These are phyloP conservation scores for Hypocryptadius cinnamomeus DNA, from an alignment of 2,113 vertebrate genomes.

Conservation along the genomic window DNA sequence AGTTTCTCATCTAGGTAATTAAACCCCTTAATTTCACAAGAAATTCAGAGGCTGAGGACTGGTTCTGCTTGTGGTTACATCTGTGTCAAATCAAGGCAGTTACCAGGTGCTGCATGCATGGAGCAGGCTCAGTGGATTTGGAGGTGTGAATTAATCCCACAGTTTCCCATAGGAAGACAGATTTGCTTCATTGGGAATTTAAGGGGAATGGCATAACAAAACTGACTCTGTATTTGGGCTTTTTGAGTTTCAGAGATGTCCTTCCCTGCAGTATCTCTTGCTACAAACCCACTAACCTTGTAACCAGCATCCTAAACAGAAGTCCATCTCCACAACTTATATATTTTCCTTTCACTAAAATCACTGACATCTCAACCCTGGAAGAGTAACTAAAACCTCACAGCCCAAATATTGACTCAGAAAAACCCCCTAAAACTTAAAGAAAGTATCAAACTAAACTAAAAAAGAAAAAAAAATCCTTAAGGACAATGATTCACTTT, in stretches of 20 bases:
- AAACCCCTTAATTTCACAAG: not conserved
- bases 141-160: not conserved
- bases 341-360: not conserved
- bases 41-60: not conserved
- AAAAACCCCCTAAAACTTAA: not conserved
- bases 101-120: not conserved
- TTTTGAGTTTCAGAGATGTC: not conserved
- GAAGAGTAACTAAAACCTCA: not conserved
- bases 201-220: not conserved
- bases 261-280: not conserved
- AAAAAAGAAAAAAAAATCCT: not conserved
- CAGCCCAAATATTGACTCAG: not conserved
- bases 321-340: not conserved
- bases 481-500: accelerated
- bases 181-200: not conserved
- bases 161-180: not conserved
- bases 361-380: not conserved
- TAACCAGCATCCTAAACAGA: not conserved
- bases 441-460: not conserved
- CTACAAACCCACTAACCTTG: not conserved
- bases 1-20: not conserved
- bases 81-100: not conserved
- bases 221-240: not conserved
- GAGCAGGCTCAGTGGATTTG: not conserved
- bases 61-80: not conserved